Base-by-base conservation (phyloP, 1,140 invertebrate genomes). In the Drosophila gunungcola region DNA sequence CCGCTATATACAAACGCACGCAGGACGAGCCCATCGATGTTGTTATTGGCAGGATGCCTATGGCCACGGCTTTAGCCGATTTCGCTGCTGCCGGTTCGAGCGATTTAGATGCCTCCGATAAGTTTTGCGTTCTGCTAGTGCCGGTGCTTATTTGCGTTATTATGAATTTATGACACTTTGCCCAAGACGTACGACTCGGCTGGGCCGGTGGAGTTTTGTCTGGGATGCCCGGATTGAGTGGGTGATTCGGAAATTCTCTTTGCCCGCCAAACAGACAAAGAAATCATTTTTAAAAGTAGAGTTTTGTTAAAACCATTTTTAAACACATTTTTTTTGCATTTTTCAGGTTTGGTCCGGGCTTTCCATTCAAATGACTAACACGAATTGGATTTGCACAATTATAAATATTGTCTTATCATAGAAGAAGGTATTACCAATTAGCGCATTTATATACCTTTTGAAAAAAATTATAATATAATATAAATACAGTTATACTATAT, bases 101-200 rank as follows among this genome's bases (percentile, higher is more conserved):
- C 82, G 82, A 85, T 85, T 85, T 85, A 80, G 81, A 84, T 84
- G 57, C 77, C 55, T 64, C 51, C 78, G 81, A 84, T 84, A 84
- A 84, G 81, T 85, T 85, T 72, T 72, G 51, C 54, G 54, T 61
- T 55, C 16, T 54, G 52, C 45, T 72, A 62, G 74, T 74, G 52
- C 73, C 75, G 84, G 73, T 83, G 84, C 84, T 88, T 88, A 88
- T 88, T 88, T 88, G 84, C 84, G 84, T 88, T 88, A 89, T 88
- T 88, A 88, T 88, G 84, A 88, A 88, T 88, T 88, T 88, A 88
- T 88, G 84, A 88, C 84, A 88, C 84, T 88, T 88, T 78, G 45
- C 29, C 38, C 63, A 51, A 56, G 46, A 79, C 75, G 74, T 83
- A 81, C 72, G 83, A 48, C 54, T 36, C 51, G 12, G 25, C 48